Evolutionary conservation across 2,113 vertebrate species (phyloP).

Genomic region (Varanus komodoensis): DNA sequence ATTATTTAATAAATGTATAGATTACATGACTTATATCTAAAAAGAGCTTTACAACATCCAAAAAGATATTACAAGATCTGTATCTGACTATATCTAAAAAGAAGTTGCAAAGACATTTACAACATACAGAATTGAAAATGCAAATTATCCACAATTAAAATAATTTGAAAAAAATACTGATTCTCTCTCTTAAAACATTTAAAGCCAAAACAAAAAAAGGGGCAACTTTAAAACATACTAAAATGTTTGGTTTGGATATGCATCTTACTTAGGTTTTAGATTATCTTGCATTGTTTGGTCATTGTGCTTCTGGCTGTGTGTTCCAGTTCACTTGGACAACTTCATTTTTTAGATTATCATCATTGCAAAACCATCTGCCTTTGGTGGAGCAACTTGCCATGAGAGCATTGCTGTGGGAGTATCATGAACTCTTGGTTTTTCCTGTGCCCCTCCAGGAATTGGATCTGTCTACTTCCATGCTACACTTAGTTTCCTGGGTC

Average conservation of each 20-base stretch:
- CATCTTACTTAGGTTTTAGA: not conserved
- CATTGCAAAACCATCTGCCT: not conserved
- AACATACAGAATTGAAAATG: too few relatives aligned
- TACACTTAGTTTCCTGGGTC: conserved; percentile 96
- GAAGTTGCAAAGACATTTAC: too few relatives aligned
- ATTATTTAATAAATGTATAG: too few relatives aligned
- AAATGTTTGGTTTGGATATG: not conserved
- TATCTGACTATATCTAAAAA: too few relatives aligned
- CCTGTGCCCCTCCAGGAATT: conserved; percentile 82
- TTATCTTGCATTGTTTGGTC: not conserved
- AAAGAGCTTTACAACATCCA: too few relatives aligned
- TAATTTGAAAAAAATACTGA: too few relatives aligned
- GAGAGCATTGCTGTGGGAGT: not conserved
- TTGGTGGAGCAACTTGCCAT: not conserved
- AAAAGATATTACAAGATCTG: too few relatives aligned
- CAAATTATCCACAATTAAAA: too few relatives aligned
- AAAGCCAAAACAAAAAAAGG: too few relatives aligned
- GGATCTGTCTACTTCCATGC: conserved; percentile 98
- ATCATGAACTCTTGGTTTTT: not conserved
- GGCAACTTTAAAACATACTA: too few relatives aligned
- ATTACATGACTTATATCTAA: too few relatives aligned
- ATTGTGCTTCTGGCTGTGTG: not conserved
- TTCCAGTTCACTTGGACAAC: not conserved
- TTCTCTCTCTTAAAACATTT: too few relatives aligned
- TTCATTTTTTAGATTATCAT: not conserved